A percentile compares a stretch with the other conserved stretches of the same genome.
Evolutionary conservation across 2,113 vertebrate species (phyloP).

Genomic region (Solenodon paradoxus): DNA sequence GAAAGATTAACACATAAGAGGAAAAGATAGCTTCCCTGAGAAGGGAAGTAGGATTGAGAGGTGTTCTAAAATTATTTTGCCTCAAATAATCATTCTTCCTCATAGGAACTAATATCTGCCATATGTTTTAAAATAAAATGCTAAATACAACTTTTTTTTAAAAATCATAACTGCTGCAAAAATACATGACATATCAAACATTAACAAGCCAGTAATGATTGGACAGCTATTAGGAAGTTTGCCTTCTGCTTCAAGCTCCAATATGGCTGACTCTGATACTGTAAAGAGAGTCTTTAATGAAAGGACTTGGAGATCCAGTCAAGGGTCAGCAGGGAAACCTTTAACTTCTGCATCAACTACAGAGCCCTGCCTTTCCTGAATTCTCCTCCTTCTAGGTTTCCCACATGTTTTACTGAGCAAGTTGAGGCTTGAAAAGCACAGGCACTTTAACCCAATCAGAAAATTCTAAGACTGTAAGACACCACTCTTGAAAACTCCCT

Average conservation of each 20-base stretch:
- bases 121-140: background rate
- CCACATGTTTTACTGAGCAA: background rate
- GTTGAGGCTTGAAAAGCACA: background rate
- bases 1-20: background rate
- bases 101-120: background rate
- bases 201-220: background rate
- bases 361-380: background rate
- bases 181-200: background rate
- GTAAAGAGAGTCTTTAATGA: background rate
- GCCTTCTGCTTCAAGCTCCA: background rate
- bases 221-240: background rate
- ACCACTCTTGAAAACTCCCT: background rate
- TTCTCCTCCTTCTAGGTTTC: background rate
- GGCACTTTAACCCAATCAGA: background rate
- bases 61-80: conserved; percentile 29
- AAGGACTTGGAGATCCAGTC: background rate
- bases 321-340: background rate
- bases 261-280: background rate
- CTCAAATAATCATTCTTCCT: background rate
- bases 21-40: background rate
- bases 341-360: background rate
- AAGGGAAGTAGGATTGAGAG: background rate
- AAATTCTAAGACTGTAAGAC: background rate
- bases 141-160: background rate
- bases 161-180: background rate